Evolutionary conservation across 2,797 vertebrate genomes (phyloP), one percentile per base, ranked within the genome.

Genomic region (Botia almorhae): DNA sequence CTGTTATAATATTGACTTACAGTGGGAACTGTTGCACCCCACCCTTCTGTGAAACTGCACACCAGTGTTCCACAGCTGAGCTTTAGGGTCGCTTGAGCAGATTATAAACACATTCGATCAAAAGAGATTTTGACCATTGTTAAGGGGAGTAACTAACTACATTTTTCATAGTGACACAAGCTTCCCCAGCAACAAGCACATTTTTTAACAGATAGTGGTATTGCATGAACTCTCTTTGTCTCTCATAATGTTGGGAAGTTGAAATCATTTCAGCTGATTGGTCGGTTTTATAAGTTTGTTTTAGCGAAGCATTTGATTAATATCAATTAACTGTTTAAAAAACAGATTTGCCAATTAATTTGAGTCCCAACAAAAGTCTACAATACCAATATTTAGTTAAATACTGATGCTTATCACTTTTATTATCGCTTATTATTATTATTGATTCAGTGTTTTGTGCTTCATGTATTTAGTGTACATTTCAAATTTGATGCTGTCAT

Each of bases 1-100:
- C 84, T 85, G 84, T 83, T 83, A 83, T 73, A 83, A 85, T 79
- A 85, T 78, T 85, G 84, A 83, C 74, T 83, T 81, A 73, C 74
- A 74, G 69, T 80, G 56, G 81, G 74, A 85, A 81, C 7, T 13
- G 16, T 56, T 67, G 51, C 23, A 53, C 63, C 29, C 64, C 75
- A 73, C 69, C 81, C 69, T 53, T 73, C 53, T 6, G 51, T 73
- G 74, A 82, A 53, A 71, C 56, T n/a, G 74, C 69, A 81, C 70
- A 78, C 33, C 65, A 82, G 33, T 0, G 17, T 48, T 68, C 23
- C 71, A 50, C 70, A 29, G 53, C n/a, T 39, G 69, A 39, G 26
- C 19, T 67, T 26, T n/a, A 51, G 14, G 33, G 2, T 51, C 23
- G 29, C 61, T n/a, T 61, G 11, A 61, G 26, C 14, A 33, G 26